Percentiles rank a stretch among this genome's conserved stretches.
These are phyloP conservation scores for Eleginops maclovinus DNA, from an alignment of 2,113 vertebrate genomes.

Conservation along the genomic window DNA sequence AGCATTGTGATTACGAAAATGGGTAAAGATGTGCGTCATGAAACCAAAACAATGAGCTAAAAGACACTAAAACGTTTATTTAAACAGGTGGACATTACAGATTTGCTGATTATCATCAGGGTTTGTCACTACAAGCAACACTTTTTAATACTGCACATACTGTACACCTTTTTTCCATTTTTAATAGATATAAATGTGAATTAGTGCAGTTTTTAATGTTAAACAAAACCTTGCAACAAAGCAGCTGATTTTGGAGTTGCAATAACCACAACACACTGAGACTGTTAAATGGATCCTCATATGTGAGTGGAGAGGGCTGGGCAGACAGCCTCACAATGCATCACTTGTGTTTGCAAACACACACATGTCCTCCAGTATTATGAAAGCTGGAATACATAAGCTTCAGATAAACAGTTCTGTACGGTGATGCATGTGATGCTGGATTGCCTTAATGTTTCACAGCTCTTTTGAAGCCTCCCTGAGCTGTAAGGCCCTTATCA, in stretches of 20 bases:
- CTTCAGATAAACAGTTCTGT: constrained; percentile 67
- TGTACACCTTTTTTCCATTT: background rate
- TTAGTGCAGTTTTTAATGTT: background rate
- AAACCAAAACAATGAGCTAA: background rate
- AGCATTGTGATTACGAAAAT: background rate
- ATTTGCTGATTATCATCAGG: background rate
- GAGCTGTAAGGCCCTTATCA: constrained; percentile 73
- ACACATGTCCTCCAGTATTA: constrained; percentile 40
- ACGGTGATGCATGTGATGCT: constrained; percentile 39
- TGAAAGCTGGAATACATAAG: constrained; percentile 62
- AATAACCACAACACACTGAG: background rate
- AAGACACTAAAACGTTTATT: too few relatives aligned
- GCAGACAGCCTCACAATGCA: constrained; percentile 19
- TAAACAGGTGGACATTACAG: background rate
- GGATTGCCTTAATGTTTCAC: constrained; percentile 47
- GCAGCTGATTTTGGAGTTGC: background rate
- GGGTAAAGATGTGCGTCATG: background rate
- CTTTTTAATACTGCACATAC: background rate
- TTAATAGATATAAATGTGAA: background rate
- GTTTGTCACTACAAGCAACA: background rate
- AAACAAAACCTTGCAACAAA: background rate
- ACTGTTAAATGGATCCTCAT: background rate
- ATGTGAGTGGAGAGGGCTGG: constrained; percentile 1
- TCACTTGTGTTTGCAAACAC: constrained; percentile 8
- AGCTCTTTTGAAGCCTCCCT: constrained; percentile 49